These are phyloP conservation scores for Petrocephalus schoutedeni DNA, from an alignment of 2,797 vertebrate genomes.

Conservation along the genomic window DNA sequence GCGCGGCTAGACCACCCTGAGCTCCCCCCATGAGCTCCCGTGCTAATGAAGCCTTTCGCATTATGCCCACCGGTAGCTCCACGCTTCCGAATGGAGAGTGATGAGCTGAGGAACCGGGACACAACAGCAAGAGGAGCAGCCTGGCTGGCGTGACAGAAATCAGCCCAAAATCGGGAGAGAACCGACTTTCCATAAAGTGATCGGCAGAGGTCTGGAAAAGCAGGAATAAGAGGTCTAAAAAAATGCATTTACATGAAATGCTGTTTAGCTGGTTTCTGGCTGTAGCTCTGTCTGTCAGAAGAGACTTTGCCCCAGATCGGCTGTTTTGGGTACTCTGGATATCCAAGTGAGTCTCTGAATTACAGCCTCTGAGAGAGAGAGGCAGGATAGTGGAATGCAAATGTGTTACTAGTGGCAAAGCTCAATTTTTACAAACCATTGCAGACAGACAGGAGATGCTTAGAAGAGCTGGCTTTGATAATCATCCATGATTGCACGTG, in stretches of 20 bases:
- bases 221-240: not conserved
- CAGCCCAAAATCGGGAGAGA: not conserved
- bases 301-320: not conserved
- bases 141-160: not conserved
- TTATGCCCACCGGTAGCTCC: not conserved
- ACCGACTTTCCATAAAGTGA: not conserved
- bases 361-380: not conserved
- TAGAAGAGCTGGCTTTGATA: not conserved
- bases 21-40: not conserved
- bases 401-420: not conserved
- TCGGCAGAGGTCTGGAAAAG: not conserved
- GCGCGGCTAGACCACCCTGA: not conserved
- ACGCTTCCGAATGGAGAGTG: not conserved
- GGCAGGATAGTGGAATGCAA: not conserved
- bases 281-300: not conserved
- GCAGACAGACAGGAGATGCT: not conserved
- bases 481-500: not conserved
- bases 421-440: not conserved
- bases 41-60: not conserved
- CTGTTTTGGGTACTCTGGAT: not conserved
- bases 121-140: not conserved
- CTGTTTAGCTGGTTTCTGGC: not conserved
- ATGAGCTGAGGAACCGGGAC: not conserved
- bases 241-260: not conserved
- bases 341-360: not conserved